Evolutionary conservation across 1,140 invertebrate genomes (phyloP), one percentile per base, ranked within the genome.

Genomic region (Platorchestia sp.): DNA sequence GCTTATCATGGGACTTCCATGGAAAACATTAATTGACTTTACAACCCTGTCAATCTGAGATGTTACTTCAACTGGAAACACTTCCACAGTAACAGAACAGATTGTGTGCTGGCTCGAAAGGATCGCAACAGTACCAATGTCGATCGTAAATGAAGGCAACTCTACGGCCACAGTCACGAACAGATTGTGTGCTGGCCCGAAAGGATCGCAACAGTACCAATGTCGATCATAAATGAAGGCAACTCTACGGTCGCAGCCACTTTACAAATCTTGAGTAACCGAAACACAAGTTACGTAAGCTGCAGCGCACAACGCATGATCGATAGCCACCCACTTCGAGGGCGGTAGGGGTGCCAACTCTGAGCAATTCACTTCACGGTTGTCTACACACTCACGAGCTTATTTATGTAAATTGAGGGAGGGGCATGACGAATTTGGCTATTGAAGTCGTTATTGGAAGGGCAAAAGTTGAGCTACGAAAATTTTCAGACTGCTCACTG

Each of bases 311-410:
- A 75, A 36, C 59, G 27, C 1, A 44, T 89, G 87, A 89, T 89
- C 87, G 43, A 89, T 89, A 89, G 41, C 87, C 43, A 5, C 87
- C 42, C 36, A 5, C 43, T 42, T 3, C 43, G 42, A 22, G 41
- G n/a, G 7, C 7, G 41, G n/a, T 14, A 14, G n/a, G 43, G 41
- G 43, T 89, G 41, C 27, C 3, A 3, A 89, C 87, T 10, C 87
- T 41, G 27, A 36, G 0, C 87, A 42, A 36, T 43, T 89, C 87
- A 44, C 87, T 89, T 89, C 87, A 89, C 87, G 87, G 41, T 89
- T 44, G 87, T 89, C 87, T 89, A 89, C 87, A 89, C 87, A 89
- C 42, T 89, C 41, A 89, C 43, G 87, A 89, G 27, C 43, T 89
- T 42, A 89, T 89, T 89, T 89, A 27, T 89, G 87, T 89, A 89